Conservation (phyloP, 2,797 vertebrate species). For the Pteronotus mesoamericanus region DNA sequence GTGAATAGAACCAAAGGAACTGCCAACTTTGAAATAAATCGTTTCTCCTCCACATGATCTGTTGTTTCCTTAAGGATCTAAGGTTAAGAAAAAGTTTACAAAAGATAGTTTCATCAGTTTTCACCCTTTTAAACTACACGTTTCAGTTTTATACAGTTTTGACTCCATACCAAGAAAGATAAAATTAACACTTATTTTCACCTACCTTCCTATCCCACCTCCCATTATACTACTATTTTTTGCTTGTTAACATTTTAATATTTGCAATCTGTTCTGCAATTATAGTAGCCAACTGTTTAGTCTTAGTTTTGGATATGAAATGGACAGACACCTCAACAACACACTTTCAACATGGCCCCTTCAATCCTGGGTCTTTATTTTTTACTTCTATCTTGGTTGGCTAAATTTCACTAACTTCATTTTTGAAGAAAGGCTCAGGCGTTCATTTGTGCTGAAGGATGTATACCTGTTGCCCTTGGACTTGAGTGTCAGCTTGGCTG, state of each 20-base stretch:
- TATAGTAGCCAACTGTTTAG: background rate
- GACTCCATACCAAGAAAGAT: background rate
- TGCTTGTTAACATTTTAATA: background rate
- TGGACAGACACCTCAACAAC: background rate
- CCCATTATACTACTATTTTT: background rate
- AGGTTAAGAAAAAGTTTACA: background rate
- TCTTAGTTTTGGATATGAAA: background rate
- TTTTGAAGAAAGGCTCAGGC: background rate
- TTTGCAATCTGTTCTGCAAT: background rate
- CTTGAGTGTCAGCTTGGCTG: background rate
- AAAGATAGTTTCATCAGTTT: background rate
- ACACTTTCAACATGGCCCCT: background rate
- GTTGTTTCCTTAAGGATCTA: background rate
- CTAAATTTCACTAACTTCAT: background rate
- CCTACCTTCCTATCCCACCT: background rate
- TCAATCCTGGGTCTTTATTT: background rate
- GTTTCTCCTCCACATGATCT: background rate
- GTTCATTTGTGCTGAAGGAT: background rate
- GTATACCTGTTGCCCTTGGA: background rate
- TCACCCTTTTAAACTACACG: background rate
- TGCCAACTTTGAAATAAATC: background rate
- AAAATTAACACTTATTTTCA: slow-evolving; percentile 4
- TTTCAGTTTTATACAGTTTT: background rate
- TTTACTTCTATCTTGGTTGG: background rate
- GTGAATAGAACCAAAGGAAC: background rate